phyloP scores from a whole-genome alignment of 2,888 invertebrate genomes.

The Himalopsyche anomala region DNA sequence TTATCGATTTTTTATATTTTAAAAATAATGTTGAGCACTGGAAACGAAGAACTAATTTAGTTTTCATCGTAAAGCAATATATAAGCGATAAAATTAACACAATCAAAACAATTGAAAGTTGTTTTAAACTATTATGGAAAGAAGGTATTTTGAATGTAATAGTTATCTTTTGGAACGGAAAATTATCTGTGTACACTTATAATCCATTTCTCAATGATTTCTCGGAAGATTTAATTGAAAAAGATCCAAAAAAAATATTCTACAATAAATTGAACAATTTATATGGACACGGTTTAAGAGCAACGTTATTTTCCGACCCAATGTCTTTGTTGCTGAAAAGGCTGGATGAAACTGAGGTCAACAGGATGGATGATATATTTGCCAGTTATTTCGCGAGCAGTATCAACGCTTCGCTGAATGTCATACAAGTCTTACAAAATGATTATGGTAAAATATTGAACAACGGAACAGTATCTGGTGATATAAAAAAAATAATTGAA shows the following conservation, averaged over 20 bases:
- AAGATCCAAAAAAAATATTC: not conserved
- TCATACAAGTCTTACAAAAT: not conserved
- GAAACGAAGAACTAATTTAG: constrained; percentile 32
- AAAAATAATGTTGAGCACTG: not conserved
- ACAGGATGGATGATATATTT: constrained; percentile 31
- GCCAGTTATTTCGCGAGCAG: not conserved
- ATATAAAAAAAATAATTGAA: not conserved
- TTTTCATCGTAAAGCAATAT: constrained; percentile 35
- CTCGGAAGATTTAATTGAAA: constrained; percentile 28
- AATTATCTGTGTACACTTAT: constrained; percentile 44
- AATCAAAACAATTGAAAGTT: not conserved
- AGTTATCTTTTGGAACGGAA: constrained; percentile 11
- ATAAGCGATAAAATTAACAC: not conserved
- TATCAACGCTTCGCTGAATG: constrained; percentile 22
- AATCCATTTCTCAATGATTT: constrained; percentile 44
- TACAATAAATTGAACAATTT: constrained; percentile 17
- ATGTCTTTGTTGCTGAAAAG: not conserved
- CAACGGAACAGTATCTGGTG: constrained; percentile 43
- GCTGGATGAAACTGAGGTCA: not conserved
- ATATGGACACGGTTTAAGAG: constrained; percentile 6
- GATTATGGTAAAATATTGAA: constrained; percentile 13
- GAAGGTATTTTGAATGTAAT: constrained; percentile 12
- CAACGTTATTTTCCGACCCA: constrained; percentile 35
- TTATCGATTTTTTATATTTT: not conserved
- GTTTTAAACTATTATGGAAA: constrained; percentile 46